Conservation (phyloP, 2,113 vertebrate genomes). For the Carettochelys insculpta region DNA sequence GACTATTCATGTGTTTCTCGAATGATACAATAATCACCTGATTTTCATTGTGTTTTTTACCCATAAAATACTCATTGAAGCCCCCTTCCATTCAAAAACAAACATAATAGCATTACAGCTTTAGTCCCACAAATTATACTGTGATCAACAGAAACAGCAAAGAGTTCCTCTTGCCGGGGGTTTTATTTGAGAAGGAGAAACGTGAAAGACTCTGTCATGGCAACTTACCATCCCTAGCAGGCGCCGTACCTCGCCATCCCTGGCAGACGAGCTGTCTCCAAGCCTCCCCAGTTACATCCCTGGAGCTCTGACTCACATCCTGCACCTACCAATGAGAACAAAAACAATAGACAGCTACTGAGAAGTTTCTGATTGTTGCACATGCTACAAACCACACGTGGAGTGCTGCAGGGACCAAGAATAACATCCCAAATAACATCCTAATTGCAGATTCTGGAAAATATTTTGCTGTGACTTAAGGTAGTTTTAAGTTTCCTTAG, state of each 20-base stretch:
- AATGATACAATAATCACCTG: not conserved
- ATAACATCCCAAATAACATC: conserved; percentile 70
- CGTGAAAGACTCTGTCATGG: not conserved
- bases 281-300: conserved; percentile 61
- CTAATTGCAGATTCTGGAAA: too few species aligned
- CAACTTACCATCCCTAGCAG: conserved; percentile 39
- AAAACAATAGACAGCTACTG: conserved; percentile 62
- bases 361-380: conserved; percentile 56
- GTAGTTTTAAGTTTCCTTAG: too few species aligned
- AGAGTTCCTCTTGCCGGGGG: conserved; percentile 43
- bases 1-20: not conserved
- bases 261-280: conserved; percentile 68
- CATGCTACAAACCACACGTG: conserved; percentile 26
- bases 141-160: not conserved
- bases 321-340: conserved; percentile 52
- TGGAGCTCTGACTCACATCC: conserved; percentile 60
- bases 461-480: conserved; percentile 61
- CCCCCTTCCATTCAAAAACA: not conserved
- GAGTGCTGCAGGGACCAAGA: conserved; percentile 64
- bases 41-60: conserved; percentile 7
- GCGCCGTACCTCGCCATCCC: too few species aligned
- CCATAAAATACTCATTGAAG: not conserved
- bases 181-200: conserved; percentile 43
- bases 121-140: not conserved
- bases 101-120: not conserved